Conservation (phyloP, 1,140 invertebrate genomes). For the Drosophila asahinai region DNA sequence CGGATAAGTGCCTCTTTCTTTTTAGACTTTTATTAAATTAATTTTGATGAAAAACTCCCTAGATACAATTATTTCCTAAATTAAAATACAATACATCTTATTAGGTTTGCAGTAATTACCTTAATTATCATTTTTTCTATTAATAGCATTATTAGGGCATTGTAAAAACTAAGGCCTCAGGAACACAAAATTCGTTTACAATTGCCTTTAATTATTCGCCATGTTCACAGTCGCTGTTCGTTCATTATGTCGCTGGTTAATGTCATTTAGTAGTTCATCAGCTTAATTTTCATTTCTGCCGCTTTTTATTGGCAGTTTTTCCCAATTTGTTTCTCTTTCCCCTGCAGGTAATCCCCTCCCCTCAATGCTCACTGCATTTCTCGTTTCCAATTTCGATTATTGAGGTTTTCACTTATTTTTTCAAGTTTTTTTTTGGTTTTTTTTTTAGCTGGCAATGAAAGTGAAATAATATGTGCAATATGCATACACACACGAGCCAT, state of each 20-base stretch:
- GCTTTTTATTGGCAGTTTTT: slow-evolving; percentile 5
- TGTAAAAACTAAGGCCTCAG: neutral
- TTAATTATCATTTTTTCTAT: too few relatives aligned
- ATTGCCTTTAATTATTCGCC: slow-evolving; percentile 68
- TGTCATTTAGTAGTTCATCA: slow-evolving; percentile 57
- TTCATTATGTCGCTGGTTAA: slow-evolving; percentile 37
- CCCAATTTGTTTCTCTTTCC: slow-evolving; percentile 11
- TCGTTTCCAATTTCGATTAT: slow-evolving; percentile 46
- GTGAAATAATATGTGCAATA: slow-evolving; percentile 54
- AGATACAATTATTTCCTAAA: too few relatives aligned
- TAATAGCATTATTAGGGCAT: too few relatives aligned
- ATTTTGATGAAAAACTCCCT: too few relatives aligned
- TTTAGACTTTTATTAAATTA: too few relatives aligned
- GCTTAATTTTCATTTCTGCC: slow-evolving; percentile 45
- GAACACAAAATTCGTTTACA: slow-evolving; percentile 31
- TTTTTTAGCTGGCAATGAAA: slow-evolving; percentile 57
- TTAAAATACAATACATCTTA: too few relatives aligned
- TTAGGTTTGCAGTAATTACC: too few relatives aligned
- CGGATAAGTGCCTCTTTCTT: too few relatives aligned
- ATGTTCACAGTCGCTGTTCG: slow-evolving; percentile 18
- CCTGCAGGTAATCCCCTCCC: neutral
- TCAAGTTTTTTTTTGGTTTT: slow-evolving; percentile 9
- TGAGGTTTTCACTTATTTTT: slow-evolving; percentile 50
- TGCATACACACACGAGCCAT: slow-evolving; percentile 11
- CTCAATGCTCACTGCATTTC: slow-evolving; percentile 12